Conservation (phyloP, 2,113 vertebrate species). For the Emydocephalus ijimae region DNA sequence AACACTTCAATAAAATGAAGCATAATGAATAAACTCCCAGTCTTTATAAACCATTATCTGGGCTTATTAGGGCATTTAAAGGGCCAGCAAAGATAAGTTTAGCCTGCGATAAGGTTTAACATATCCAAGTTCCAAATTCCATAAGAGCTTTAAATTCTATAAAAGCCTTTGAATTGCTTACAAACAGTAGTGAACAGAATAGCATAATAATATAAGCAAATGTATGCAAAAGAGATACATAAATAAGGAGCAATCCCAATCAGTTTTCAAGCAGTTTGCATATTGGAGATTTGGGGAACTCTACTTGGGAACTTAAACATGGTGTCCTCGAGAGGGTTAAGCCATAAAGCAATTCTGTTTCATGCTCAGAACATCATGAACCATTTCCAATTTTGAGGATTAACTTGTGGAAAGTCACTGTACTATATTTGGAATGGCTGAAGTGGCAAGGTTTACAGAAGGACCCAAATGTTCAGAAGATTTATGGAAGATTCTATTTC, state of each 20-base stretch:
- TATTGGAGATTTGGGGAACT: not conserved
- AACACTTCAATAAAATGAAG: not conserved
- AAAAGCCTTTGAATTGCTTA: not conserved
- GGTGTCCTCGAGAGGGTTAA: not conserved
- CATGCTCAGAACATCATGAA: not conserved
- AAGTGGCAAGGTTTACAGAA: not conserved
- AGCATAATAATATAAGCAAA: not conserved
- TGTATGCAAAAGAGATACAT: not conserved
- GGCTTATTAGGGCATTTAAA: not conserved
- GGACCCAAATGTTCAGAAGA: not conserved
- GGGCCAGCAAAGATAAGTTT: not conserved
- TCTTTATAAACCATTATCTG: not conserved
- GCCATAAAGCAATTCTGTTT: not conserved
- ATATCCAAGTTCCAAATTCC: not conserved
- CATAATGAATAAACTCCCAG: not conserved
- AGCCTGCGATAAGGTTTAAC: not conserved
- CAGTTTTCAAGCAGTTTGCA: not conserved
- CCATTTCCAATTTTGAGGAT: not conserved
- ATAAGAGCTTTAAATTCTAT: not conserved
- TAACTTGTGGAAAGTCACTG: not conserved
- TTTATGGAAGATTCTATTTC: not conserved
- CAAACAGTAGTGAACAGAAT: not conserved
- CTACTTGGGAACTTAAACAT: not conserved
- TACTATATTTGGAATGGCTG: not conserved
- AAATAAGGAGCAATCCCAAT: not conserved